phyloP scores from a whole-genome alignment of 2,888 invertebrate species.

The Acleris cristana region DNA sequence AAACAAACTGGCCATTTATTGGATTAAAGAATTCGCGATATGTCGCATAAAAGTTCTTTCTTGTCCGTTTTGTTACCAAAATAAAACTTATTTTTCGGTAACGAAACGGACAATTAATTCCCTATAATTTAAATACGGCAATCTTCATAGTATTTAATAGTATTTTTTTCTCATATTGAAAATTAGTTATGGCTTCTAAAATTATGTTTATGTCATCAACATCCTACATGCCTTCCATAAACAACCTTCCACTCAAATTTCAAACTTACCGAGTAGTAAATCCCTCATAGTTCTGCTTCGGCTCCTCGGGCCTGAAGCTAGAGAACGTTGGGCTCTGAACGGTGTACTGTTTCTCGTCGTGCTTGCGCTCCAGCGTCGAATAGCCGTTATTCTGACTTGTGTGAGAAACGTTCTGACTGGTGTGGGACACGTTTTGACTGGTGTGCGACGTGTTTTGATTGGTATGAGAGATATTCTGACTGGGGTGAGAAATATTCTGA shows the following conservation, averaged over 20 bases:
- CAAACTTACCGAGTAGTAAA: conserved; percentile 85
- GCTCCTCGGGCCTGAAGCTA: conserved; percentile 74
- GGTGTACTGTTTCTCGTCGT: conserved; percentile 64
- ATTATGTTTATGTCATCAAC: not conserved
- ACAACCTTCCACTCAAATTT: not conserved
- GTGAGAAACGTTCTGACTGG: conserved; percentile 13
- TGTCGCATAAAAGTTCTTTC: too few relatives aligned
- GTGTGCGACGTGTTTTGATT: conserved; percentile 15
- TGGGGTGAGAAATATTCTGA: conserved; percentile 5
- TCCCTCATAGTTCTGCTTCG: conserved; percentile 85
- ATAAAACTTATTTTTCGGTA: too few relatives aligned
- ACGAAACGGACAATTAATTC: too few relatives aligned
- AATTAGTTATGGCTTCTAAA: not conserved
- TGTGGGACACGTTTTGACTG: conserved; percentile 11
- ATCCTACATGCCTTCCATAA: not conserved
- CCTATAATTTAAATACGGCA: too few relatives aligned
- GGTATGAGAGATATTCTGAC: conserved; percentile 15
- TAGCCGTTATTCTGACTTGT: conserved; percentile 28
- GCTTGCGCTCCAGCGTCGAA: conserved; percentile 48
- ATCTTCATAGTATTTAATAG: too few relatives aligned
- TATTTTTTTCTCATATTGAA: not conserved
- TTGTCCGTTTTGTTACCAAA: too few relatives aligned
- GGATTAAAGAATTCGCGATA: too few relatives aligned
- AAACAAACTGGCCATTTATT: too few relatives aligned
- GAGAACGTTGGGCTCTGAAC: conserved; percentile 71